Base-by-base conservation (phyloP, 2,888 invertebrate species). In the Mellilla xanthometata region DNA sequence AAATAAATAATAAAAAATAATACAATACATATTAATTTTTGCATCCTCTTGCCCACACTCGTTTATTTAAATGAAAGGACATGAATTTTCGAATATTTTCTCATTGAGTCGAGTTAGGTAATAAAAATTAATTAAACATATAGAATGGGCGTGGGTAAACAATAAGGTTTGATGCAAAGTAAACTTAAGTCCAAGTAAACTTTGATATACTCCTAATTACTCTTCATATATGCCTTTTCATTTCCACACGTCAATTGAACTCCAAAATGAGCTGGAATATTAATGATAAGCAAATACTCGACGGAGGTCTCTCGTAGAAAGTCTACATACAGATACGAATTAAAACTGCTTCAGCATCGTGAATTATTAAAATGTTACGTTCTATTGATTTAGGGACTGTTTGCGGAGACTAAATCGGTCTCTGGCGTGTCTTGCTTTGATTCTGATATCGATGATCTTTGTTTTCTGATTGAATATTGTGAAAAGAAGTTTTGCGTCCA, bases 271-370 rank as follows among this genome's bases (percentile, higher is more conserved):
- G 41, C 44, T 60, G 41, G 56, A 60, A 60, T 65, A 65, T 68
- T 60, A 66, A 69, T 56, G 53, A 51, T 59, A 54, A 52, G 54
- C 59, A 65, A 68, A 67, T 61, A 60, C 58, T 60, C 56, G 22
- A 29, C 41, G 36, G 40, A 23, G 41, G 36, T 35, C 29, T 40
- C 7, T 31, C 33, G 30, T 36, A 43, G 38, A 23, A 9, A 40
- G 35, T 43, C 49, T 45, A 43, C 28, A 48, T 27, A 47, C 29
- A 19, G 28, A 43, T 47, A 30, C 49, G 44, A 56, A 58, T 58
- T 49, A 57, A 52, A 57, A 54, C 49, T 47, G 48, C 28, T 51
- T 47, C 41, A 56, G 53, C 41, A 47, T 47, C 31, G 43, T 53
- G 57, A 61, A 59, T 59, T 52, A 58, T 59, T 59, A 56, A 59